phyloP scores from a whole-genome alignment of 2,797 vertebrate species.

The Coracias cyanogaster region DNA sequence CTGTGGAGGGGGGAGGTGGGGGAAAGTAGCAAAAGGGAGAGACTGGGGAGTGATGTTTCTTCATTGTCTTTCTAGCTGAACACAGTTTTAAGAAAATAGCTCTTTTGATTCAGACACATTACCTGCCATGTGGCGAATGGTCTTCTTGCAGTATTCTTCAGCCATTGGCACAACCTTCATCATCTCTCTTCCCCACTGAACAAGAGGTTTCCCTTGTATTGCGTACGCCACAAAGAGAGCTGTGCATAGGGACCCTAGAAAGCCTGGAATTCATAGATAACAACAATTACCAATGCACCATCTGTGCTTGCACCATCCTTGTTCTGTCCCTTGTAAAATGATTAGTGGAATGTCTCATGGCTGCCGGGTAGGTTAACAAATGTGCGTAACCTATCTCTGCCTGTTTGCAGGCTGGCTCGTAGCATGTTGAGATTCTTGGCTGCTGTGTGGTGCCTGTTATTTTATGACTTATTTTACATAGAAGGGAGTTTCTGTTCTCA shows the following conservation, averaged over 20 bases:
- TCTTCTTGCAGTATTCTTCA: constrained; percentile 94
- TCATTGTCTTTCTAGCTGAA: not conserved
- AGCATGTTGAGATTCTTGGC: not conserved
- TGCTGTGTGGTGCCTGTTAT: not conserved
- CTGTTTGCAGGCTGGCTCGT: not conserved
- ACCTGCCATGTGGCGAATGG: constrained; percentile 97
- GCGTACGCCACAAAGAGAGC: constrained; percentile 94
- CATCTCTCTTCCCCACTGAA: constrained; percentile 92
- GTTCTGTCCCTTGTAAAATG: not conserved
- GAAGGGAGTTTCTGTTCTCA: not conserved
- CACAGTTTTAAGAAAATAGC: not conserved
- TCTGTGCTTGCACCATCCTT: not conserved
- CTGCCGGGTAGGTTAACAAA: not conserved
- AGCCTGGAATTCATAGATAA: constrained; percentile 81
- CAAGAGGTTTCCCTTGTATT: constrained; percentile 89
- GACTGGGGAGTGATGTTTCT: not conserved
- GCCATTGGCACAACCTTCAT: constrained; percentile 89
- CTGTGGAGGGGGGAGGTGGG: not conserved
- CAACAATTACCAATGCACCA: not conserved
- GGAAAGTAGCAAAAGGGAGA: not conserved
- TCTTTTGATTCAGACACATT: not conserved
- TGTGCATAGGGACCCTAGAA: constrained; percentile 93
- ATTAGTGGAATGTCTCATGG: not conserved
- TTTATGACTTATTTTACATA: not conserved
- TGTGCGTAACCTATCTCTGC: not conserved